These are phyloP conservation scores for Platerodrilus igneus DNA, from an alignment of 2,888 invertebrate species.

Conservation along the genomic window DNA sequence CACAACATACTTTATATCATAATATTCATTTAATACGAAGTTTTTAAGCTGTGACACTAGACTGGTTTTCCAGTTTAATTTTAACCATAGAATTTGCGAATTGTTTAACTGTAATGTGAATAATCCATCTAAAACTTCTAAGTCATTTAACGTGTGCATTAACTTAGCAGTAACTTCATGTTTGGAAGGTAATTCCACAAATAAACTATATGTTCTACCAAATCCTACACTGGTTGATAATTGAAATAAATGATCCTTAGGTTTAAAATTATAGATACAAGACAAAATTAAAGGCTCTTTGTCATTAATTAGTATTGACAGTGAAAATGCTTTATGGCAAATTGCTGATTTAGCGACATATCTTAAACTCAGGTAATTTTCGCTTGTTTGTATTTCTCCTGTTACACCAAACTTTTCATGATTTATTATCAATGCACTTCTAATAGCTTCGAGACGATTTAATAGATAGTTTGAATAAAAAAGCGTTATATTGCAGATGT, in stretches of 20 bases:
- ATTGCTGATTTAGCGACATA: constrained; percentile 20
- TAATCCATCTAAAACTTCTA: constrained; percentile 24
- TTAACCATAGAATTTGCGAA: constrained; percentile 30
- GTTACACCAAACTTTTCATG: constrained; percentile 26
- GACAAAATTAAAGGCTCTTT: constrained; percentile 30
- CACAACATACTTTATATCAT: constrained; percentile 26
- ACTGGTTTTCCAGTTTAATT: constrained; percentile 25
- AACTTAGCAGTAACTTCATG: constrained; percentile 27
- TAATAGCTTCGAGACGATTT: constrained; percentile 21
- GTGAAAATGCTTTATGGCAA: constrained; percentile 22
- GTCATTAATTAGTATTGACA: constrained; percentile 24
- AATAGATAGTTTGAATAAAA: constrained; percentile 25
- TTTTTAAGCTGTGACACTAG: constrained; percentile 24
- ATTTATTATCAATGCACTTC: constrained; percentile 26
- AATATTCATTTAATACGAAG: constrained; percentile 28
- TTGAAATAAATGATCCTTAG: constrained; percentile 24
- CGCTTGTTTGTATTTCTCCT: constrained; percentile 23
- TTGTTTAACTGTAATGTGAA: constrained; percentile 28
- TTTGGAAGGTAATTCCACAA: constrained; percentile 28
- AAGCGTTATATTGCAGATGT: constrained; percentile 25
- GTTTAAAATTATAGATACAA: constrained; percentile 26
- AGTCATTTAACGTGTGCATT: constrained; percentile 25
- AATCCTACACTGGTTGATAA: constrained; percentile 26
- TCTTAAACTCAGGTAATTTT: constrained; percentile 24
- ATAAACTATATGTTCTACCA: constrained; percentile 26